Evolutionary conservation across 2,797 vertebrate genomes (phyloP).

Genomic region (Margarornis squamiger): DNA sequence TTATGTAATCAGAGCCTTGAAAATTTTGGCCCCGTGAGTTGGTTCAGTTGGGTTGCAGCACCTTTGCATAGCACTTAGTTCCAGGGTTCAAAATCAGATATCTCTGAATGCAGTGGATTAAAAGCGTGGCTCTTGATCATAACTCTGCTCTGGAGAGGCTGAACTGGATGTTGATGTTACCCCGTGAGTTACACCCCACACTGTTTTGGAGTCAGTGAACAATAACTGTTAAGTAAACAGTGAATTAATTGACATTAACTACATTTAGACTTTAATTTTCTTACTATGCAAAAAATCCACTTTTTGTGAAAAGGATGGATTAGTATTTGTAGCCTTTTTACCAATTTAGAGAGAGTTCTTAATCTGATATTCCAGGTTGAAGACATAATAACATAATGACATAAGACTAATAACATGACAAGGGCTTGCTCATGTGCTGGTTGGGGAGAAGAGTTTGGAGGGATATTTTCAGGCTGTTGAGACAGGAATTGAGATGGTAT

Average conservation of each 20-base stretch:
- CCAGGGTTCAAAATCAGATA: not conserved
- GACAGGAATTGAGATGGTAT: not conserved
- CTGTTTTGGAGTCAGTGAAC: not conserved
- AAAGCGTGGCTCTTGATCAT: not conserved
- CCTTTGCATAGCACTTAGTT: not conserved
- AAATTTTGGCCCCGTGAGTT: not conserved
- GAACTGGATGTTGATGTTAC: not conserved
- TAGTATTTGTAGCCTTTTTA: not conserved
- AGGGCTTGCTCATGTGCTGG: not conserved
- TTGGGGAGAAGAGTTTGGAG: not conserved
- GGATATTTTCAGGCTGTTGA: not conserved
- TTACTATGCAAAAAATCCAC: not conserved
- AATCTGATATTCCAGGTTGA: not conserved
- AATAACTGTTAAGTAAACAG: not conserved
- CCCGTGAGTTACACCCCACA: accelerated
- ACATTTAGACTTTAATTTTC: not conserved
- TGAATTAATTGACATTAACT: not conserved
- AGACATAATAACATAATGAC: not conserved
- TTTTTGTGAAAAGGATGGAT: not conserved
- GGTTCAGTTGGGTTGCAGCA: not conserved
- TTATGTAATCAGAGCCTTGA: not conserved
- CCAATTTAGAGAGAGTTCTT: not conserved
- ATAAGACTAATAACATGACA: not conserved
- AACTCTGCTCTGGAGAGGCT: not conserved
- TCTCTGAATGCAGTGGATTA: not conserved